phyloP scores from a whole-genome alignment of 2,113 vertebrate species.

The Mustelus asterias region DNA sequence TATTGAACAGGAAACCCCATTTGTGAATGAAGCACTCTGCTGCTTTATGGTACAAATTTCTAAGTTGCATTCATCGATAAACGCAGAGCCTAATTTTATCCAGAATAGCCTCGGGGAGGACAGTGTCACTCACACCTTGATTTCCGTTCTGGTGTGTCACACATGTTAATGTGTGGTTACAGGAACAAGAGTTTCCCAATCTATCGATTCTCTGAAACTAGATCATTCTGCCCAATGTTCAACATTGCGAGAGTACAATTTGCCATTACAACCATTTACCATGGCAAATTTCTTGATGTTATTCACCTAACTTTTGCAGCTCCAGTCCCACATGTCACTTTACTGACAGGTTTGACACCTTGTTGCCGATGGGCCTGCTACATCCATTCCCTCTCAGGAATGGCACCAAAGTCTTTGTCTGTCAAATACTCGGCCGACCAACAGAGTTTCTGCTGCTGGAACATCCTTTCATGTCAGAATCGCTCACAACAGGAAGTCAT shows the following conservation, averaged over 20 bases:
- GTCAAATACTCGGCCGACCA: background rate
- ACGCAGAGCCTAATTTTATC: background rate
- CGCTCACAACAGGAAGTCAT: background rate
- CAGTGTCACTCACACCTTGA: background rate
- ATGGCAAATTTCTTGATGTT: background rate
- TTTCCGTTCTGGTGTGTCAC: background rate
- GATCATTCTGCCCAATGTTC: background rate
- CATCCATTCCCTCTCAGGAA: background rate
- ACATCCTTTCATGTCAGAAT: background rate
- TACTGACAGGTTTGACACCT: background rate
- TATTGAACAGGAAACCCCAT: too few relatives aligned
- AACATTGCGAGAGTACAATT: background rate
- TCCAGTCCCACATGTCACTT: background rate
- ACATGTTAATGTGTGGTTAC: background rate
- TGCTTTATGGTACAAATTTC: background rate
- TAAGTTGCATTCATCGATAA: too few relatives aligned
- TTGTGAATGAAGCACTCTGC: background rate
- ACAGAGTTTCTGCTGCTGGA: background rate
- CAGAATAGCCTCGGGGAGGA: background rate
- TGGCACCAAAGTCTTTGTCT: background rate
- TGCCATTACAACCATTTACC: background rate
- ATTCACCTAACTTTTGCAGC: background rate
- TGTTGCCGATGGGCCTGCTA: background rate
- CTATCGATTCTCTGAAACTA: too few relatives aligned
- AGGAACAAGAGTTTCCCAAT: background rate